Conservation (phyloP, 2,113 vertebrate species). For the Brachyistius frenatus region DNA sequence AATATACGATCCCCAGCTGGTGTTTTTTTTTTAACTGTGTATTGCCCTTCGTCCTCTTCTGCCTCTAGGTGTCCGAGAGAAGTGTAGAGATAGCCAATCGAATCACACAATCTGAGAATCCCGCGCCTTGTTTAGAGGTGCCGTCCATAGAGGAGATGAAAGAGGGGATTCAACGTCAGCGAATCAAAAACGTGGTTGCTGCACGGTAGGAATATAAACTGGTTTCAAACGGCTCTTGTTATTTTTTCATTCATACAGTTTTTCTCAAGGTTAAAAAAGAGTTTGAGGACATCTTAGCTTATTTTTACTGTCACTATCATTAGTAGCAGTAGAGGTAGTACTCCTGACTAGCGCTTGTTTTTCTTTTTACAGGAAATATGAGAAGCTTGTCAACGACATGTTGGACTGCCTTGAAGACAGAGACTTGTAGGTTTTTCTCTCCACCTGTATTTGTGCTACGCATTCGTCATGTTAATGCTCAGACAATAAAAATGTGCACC, state of each 20-base stretch:
- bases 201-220: constrained; percentile 80
- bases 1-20: not conserved
- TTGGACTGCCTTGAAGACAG: constrained; percentile 92
- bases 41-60: constrained; percentile 15
- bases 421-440: constrained; percentile 89
- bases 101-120: constrained; percentile 82
- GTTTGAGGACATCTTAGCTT: not conserved
- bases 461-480: not conserved
- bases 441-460: not conserved
- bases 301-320: not conserved
- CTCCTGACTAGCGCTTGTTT: not conserved
- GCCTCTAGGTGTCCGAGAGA: constrained; percentile 87
- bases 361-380: constrained; percentile 89
- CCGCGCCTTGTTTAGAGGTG: constrained; percentile 66
- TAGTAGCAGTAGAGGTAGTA: not conserved
- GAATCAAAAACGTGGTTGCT: constrained; percentile 89
- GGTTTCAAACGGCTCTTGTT: not conserved
- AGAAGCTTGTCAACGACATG: constrained; percentile 91
- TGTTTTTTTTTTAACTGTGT: not conserved
- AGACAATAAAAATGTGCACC: too few relatives aligned
- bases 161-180: constrained; percentile 88
- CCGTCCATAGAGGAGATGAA: constrained; percentile 86
- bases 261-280: not conserved
- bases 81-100: constrained; percentile 84
- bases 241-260: not conserved